Percentiles rank a stretch among this genome's conserved stretches.
Evolutionary conservation across 2,888 invertebrate species (phyloP).

Genomic region (Noctua comes): DNA sequence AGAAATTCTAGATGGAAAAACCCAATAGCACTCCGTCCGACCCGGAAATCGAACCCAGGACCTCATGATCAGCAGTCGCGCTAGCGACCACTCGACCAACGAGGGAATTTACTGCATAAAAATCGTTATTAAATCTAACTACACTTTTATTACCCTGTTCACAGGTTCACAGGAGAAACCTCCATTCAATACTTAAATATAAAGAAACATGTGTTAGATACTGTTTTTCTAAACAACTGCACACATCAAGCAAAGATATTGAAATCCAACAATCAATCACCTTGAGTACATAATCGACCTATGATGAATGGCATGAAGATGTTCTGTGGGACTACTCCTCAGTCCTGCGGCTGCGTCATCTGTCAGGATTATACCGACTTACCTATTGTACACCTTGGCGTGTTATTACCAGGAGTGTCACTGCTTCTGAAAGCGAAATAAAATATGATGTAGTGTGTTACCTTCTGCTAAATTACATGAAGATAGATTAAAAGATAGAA

Average conservation of each 20-base stretch:
- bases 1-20: too few species aligned
- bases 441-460: not conserved
- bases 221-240: constrained; percentile 1
- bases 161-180: not conserved
- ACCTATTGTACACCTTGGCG: constrained; percentile 68
- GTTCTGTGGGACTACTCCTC: constrained; percentile 9
- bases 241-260: constrained; percentile 11
- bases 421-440: constrained; percentile 7
- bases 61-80: too few species aligned
- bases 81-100: too few species aligned
- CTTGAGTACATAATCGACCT: constrained; percentile 7
- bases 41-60: too few species aligned
- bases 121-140: not conserved
- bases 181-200: not conserved
- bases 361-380: constrained; percentile 71
- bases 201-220: not conserved
- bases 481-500: not conserved
- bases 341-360: constrained; percentile 58
- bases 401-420: constrained; percentile 4
- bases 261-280: constrained; percentile 57
- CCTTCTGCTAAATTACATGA: not conserved
- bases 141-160: not conserved
- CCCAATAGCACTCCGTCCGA: too few species aligned
- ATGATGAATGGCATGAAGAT: constrained; percentile 42
- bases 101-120: not conserved